phyloP scores from a whole-genome alignment of 2,888 invertebrate species.

The Itoplectis maculator region DNA sequence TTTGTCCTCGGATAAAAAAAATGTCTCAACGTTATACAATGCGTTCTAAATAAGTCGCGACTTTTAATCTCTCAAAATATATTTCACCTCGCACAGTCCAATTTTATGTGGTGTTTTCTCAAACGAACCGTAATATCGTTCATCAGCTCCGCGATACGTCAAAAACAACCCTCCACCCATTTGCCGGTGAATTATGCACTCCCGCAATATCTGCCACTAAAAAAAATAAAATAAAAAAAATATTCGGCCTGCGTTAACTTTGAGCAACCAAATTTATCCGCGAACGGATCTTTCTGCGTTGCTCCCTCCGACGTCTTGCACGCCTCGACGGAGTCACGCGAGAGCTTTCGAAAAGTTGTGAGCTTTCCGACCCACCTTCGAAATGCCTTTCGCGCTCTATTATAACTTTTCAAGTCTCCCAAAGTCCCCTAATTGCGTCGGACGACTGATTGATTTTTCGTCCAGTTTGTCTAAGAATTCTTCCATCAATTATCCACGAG shows the following conservation, averaged over 20 bases:
- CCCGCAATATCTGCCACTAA: too few species aligned
- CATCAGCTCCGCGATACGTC: not conserved
- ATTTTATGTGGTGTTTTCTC: too few species aligned
- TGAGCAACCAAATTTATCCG: conserved; percentile 12
- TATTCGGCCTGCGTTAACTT: not conserved
- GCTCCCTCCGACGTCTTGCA: not conserved
- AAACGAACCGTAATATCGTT: not conserved
- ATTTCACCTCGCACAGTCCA: too few species aligned
- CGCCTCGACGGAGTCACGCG: conserved; percentile 11
- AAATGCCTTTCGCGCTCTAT: not conserved
- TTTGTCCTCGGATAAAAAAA: too few species aligned
- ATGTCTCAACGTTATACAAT: too few species aligned
- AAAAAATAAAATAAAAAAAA: not conserved
- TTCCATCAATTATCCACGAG: not conserved
- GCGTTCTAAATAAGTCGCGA: too few species aligned
- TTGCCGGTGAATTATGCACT: not conserved
- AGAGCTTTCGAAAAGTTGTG: conserved; percentile 19
- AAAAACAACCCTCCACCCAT: not conserved
- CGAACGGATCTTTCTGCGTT: conserved; percentile 24
- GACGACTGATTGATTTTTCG: conserved; percentile 33
- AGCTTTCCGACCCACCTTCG: not conserved
- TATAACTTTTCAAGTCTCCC: conserved; percentile 45
- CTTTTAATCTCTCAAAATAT: too few species aligned
- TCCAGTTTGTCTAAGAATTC: not conserved
- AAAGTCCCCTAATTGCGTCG: conserved; percentile 12